A percentile compares a stretch with the other conserved stretches of the same genome.
Conservation (phyloP, 2,113 vertebrate species). For the Sarotherodon lohbergeri region DNA sequence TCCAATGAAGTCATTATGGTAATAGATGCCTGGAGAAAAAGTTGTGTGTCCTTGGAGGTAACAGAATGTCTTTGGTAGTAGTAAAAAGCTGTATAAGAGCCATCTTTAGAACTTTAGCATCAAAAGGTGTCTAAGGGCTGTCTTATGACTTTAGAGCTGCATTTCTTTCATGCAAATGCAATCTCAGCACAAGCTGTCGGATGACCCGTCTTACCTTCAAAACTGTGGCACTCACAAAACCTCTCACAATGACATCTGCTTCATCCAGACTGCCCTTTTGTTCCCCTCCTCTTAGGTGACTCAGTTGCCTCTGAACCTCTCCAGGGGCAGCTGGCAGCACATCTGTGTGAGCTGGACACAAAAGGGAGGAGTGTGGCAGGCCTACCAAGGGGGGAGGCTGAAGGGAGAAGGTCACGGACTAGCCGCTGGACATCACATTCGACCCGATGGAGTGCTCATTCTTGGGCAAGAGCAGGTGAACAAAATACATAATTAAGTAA, state of each 20-base stretch:
- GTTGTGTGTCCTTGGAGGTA: conserved; percentile 21
- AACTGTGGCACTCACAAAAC: not conserved
- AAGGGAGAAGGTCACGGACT: conserved; percentile 81
- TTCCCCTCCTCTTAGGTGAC: conserved; percentile 75
- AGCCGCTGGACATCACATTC: conserved; percentile 88
- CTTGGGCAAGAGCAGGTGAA: conserved; percentile 95
- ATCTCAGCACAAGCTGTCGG: not conserved
- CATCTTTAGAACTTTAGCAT: not conserved
- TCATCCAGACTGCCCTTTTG: not conserved
- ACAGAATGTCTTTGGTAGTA: not conserved
- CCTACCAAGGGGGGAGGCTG: conserved; percentile 83
- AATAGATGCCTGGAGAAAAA: conserved; percentile 27
- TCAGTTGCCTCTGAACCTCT: conserved; percentile 85
- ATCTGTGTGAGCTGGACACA: conserved; percentile 90
- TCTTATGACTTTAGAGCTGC: not conserved
- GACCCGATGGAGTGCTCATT: conserved; percentile 85
- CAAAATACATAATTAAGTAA: not conserved
- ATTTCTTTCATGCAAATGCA: not conserved
- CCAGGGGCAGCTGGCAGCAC: conserved; percentile 88
- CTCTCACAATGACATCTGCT: not conserved
- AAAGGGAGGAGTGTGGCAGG: conserved; percentile 85
- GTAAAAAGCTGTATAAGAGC: not conserved
- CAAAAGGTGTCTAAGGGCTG: not conserved
- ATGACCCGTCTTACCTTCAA: not conserved
- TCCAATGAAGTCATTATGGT: conserved; percentile 34